Conservation (phyloP, 2,113 vertebrate species). For the Oryzias melastigma region DNA sequence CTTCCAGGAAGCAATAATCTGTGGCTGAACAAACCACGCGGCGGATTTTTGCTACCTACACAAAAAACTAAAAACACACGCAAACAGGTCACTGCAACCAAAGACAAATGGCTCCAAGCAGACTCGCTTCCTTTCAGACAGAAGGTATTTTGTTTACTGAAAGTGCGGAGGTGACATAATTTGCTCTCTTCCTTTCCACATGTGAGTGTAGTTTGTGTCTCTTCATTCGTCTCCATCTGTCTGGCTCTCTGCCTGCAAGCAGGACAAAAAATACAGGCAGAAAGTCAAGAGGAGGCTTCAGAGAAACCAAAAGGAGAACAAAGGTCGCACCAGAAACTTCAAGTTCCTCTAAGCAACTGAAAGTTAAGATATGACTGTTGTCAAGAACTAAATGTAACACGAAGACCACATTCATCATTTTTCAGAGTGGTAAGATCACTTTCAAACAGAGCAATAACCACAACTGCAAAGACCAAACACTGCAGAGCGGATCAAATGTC, state of each 20-base stretch:
- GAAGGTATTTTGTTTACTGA: slow-evolving; percentile 26
- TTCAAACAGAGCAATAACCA: not conserved
- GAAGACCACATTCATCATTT: not conserved
- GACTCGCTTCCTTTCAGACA: not conserved
- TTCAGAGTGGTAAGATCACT: not conserved
- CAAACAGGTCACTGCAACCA: too few species aligned
- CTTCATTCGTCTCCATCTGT: slow-evolving; percentile 26
- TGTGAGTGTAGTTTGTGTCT: slow-evolving; percentile 32
- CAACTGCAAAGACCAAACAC: not conserved
- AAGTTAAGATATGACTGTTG: not conserved
- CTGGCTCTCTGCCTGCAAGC: slow-evolving; percentile 26
- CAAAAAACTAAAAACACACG: too few species aligned
- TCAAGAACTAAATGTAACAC: too few species aligned
- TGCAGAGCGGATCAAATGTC: not conserved
- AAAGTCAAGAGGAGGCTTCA: slow-evolving; percentile 27
- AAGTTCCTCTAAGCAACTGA: slow-evolving; percentile 2
- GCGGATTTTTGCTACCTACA: too few species aligned
- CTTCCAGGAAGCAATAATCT: not conserved
- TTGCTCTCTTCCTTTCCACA: slow-evolving; percentile 40
- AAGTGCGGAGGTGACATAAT: slow-evolving; percentile 23
- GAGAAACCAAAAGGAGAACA: slow-evolving; percentile 23
- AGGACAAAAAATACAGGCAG: slow-evolving; percentile 25
- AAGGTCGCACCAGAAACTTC: slow-evolving; percentile 6
- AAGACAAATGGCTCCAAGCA: too few species aligned
- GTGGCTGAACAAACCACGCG: too few species aligned